These are phyloP conservation scores for Anodontia alba DNA, from an alignment of 2,888 invertebrate species.

Conservation along the genomic window DNA sequence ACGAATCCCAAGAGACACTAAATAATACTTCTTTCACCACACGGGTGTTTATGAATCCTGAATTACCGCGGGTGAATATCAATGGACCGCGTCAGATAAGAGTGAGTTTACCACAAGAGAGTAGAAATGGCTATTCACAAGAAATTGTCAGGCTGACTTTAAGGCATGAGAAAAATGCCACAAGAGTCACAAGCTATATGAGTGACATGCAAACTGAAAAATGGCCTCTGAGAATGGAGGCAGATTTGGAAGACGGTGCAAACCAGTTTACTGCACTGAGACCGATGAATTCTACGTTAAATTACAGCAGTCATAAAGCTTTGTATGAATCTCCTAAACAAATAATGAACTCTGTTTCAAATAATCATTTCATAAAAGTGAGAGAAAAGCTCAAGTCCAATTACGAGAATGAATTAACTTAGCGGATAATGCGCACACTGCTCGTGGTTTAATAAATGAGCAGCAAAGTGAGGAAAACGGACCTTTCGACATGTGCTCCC, in stretches of 20 bases:
- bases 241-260: background rate
- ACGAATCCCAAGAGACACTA: background rate
- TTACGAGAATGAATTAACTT: slow-evolving; percentile 4
- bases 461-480: no score
- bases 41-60: slow-evolving; percentile 22
- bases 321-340: slow-evolving; percentile 40
- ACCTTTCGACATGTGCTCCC: no score
- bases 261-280: background rate
- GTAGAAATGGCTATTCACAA: slow-evolving; percentile 46
- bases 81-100: slow-evolving; percentile 50
- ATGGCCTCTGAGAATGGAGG: slow-evolving; percentile 7
- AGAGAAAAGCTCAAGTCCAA: slow-evolving; percentile 36
- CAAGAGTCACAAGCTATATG: slow-evolving; percentile 75
- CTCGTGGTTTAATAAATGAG: no score
- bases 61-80: slow-evolving; percentile 40
- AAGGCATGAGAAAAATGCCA: slow-evolving; percentile 70
- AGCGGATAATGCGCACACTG: no score
- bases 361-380: slow-evolving; percentile 45
- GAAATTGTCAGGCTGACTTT: slow-evolving; percentile 71
- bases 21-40: slow-evolving; percentile 1
- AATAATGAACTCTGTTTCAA: slow-evolving; percentile 36
- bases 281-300: background rate
- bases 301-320: slow-evolving; percentile 19
- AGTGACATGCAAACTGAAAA: slow-evolving; percentile 63
- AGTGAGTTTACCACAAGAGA: slow-evolving; percentile 61